A percentile compares a stretch with the other conserved stretches of the same genome.
phyloP scores from a whole-genome alignment of 1,140 invertebrate genomes.

The Bombus picipes region DNA sequence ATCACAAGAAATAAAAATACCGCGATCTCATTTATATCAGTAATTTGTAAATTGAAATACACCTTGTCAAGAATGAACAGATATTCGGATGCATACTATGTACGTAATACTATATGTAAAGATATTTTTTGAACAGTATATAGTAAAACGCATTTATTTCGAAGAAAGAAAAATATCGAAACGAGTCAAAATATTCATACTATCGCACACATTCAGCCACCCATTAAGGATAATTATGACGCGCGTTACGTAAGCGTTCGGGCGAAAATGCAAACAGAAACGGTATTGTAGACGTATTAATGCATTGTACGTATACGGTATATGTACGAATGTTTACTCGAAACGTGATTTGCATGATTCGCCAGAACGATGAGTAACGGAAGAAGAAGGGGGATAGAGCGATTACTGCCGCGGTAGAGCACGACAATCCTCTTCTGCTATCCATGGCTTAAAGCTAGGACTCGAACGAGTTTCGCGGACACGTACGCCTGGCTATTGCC shows the following conservation, averaged over 20 bases:
- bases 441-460: slow-evolving; percentile 3
- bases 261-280: background rate
- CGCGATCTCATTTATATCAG: too few relatives aligned
- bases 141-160: background rate
- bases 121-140: too few relatives aligned
- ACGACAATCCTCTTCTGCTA: slow-evolving; percentile 31
- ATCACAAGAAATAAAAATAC: too few relatives aligned
- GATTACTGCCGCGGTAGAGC: slow-evolving; percentile 31
- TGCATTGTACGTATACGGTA: background rate
- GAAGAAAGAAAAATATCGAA: background rate
- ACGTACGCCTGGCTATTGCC: background rate
- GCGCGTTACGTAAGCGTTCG: slow-evolving; percentile 29
- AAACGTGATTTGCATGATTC: slow-evolving; percentile 66
- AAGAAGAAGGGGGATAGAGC: slow-evolving; percentile 37
- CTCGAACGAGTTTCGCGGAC: slow-evolving; percentile 10
- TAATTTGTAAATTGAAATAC: too few relatives aligned
- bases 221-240: slow-evolving; percentile 11
- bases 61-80: too few relatives aligned
- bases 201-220: too few relatives aligned
- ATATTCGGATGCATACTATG: too few relatives aligned
- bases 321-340: slow-evolving; percentile 48
- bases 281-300: too few relatives aligned
- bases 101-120: too few relatives aligned
- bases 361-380: slow-evolving; percentile 55
- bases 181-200: too few relatives aligned